A percentile compares a stretch with the other conserved stretches of the same genome.
Evolutionary conservation across 2,888 invertebrate species (phyloP).

Genomic region (Caenorhabditis doughertyi): DNA sequence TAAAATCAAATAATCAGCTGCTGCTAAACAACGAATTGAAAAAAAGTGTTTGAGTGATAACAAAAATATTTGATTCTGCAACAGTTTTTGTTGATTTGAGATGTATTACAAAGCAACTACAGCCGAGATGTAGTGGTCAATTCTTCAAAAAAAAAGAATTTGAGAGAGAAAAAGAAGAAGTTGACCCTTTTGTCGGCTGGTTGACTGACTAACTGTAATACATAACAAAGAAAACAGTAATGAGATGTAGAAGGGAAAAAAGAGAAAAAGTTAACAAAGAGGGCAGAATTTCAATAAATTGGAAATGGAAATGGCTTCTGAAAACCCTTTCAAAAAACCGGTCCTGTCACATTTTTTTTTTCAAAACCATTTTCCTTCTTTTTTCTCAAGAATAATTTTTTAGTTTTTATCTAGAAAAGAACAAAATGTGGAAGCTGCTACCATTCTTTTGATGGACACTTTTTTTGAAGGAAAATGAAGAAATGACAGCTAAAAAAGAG

Average conservation of each 20-base stretch:
- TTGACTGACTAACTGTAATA: not conserved
- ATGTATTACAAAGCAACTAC: not conserved
- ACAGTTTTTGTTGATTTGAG: not conserved
- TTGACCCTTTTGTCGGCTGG: slow-evolving; percentile 28
- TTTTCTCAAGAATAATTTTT: not conserved
- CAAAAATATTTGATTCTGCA: slow-evolving; percentile 11
- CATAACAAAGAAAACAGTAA: slow-evolving; percentile 19
- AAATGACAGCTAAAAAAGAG: slow-evolving; percentile 2
- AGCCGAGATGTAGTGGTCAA: slow-evolving; percentile 17
- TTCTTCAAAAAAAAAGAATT: slow-evolving; percentile 1
- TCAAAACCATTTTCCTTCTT: not conserved
- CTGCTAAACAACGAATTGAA: not conserved
- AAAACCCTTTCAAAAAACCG: slow-evolving; percentile 23
- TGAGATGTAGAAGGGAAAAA: not conserved
- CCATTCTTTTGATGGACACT: slow-evolving; percentile 28
- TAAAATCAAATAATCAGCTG: slow-evolving; percentile 26
- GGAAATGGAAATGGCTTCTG: slow-evolving; percentile 28
- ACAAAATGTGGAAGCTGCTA: not conserved
- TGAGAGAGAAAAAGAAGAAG: slow-evolving; percentile 16
- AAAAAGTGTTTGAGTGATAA: slow-evolving; percentile 14
- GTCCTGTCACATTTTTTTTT: not conserved
- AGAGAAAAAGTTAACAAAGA: slow-evolving; percentile 28
- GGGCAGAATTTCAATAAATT: slow-evolving; percentile 30
- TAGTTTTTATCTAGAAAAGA: not conserved
- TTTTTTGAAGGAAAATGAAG: not conserved